phyloP scores from a whole-genome alignment of 2,113 vertebrate species.

The Stegostoma tigrinum region DNA sequence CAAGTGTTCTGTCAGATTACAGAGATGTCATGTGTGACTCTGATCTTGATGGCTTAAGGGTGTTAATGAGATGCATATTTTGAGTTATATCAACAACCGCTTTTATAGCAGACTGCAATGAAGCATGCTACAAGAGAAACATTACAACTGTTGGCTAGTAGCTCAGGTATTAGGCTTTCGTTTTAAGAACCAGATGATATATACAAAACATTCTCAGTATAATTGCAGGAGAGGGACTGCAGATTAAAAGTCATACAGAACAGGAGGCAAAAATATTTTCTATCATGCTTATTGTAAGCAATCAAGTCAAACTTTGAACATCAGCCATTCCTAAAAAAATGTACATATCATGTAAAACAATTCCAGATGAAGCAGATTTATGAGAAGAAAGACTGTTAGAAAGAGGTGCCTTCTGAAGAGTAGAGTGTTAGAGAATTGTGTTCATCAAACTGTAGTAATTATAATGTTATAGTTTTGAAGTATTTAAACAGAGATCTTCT shows the following conservation, averaged over 20 bases:
- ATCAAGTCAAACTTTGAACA: not conserved
- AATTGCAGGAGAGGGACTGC: not conserved
- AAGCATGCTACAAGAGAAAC: no score
- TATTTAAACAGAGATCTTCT: not conserved
- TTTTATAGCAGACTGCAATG: not conserved
- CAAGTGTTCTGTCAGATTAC: not conserved
- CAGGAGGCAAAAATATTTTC: not conserved
- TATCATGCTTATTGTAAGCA: not conserved
- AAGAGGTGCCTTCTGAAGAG: not conserved
- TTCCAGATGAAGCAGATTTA: not conserved
- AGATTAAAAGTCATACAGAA: not conserved
- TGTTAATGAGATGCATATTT: not conserved
- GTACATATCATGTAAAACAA: not conserved
- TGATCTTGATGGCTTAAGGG: not conserved
- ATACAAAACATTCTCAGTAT: not conserved
- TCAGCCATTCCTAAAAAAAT: not conserved
- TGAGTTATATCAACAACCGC: not conserved
- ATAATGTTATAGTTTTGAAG: not conserved
- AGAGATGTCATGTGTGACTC: not conserved
- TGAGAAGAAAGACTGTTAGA: not conserved
- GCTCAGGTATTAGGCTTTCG: not conserved
- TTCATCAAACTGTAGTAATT: not conserved
- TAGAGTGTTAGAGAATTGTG: not conserved
- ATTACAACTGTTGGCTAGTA: no score
- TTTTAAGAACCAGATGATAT: not conserved